Evolutionary conservation across 2,113 vertebrate genomes (phyloP).

Genomic region (Oryzias curvinotus): DNA sequence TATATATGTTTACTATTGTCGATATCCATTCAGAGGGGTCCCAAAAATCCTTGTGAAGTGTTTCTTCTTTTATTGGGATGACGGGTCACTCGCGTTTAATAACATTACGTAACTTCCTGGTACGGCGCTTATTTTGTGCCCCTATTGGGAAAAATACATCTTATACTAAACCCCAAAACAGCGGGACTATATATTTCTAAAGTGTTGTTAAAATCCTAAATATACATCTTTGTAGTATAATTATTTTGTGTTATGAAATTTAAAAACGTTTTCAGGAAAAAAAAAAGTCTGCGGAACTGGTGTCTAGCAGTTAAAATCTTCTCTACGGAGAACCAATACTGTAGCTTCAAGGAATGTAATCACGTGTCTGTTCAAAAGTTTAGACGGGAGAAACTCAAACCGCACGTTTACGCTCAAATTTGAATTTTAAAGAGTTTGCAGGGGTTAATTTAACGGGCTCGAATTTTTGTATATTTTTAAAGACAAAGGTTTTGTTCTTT

Average conservation of each 20-base stretch:
- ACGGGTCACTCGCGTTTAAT: constrained; percentile 50
- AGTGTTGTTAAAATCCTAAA: no score
- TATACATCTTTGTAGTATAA: no score
- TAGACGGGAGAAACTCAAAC: no score
- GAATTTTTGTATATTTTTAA: rapidly evolving
- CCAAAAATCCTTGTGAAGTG: neutral
- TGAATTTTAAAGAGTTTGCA: neutral
- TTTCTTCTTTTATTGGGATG: constrained; percentile 60
- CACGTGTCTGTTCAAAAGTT: constrained; percentile 64
- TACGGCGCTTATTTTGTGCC: constrained; percentile 18
- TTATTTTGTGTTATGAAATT: no score
- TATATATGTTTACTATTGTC: no score
- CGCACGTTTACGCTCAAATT: neutral
- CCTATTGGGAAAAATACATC: no score
- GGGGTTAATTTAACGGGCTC: rapidly evolving
- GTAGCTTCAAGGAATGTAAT: neutral
- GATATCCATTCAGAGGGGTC: neutral
- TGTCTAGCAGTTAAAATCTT: neutral
- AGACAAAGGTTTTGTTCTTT: neutral
- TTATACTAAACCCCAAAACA: no score
- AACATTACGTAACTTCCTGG: constrained; percentile 47
- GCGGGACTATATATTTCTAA: no score
- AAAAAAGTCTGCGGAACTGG: constrained; percentile 18
- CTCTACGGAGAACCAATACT: constrained; percentile 24
- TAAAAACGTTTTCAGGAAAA: neutral